Conservation (phyloP, 2,113 vertebrate species). For the Oceanodroma tethys region DNA sequence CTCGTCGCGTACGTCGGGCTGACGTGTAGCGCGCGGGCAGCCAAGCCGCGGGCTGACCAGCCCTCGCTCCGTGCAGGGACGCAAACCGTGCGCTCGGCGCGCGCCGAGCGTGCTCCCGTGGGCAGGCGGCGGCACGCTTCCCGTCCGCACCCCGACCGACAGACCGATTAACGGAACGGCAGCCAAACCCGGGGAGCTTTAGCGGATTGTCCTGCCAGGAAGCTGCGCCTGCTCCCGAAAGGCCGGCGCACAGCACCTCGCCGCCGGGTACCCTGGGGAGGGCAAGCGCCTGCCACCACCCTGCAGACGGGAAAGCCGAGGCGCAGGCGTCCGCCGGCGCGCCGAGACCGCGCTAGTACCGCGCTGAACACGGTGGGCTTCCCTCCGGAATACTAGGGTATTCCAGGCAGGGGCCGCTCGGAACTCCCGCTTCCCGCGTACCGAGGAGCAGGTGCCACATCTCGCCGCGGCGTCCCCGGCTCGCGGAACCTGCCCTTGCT, state of each 20-base stretch:
- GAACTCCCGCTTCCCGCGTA: not conserved
- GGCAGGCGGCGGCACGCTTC: not conserved
- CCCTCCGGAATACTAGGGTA: not conserved
- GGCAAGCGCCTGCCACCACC: not conserved
- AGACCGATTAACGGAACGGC: too few species aligned
- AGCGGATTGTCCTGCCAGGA: too few species aligned
- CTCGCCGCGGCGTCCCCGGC: not conserved
- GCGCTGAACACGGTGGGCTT: too few species aligned
- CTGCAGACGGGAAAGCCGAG: not conserved
- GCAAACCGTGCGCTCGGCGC: not conserved
- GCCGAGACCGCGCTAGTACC: too few species aligned
- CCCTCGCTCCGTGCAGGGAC: not conserved
- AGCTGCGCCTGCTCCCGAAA: not conserved
- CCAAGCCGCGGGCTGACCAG: not conserved
- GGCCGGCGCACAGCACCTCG: not conserved
- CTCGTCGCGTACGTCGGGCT: not conserved
- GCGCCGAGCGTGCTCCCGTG: not conserved
- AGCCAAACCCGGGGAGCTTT: not conserved
- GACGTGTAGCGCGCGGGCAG: not conserved
- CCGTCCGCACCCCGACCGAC: not conserved
- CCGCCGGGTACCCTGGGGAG: not conserved
- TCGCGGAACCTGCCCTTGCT: not conserved
- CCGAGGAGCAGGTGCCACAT: not conserved
- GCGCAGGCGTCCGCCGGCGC: too few species aligned
- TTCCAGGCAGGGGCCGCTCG: not conserved